These are phyloP conservation scores for Spondyliosoma cantharus DNA, from an alignment of 2,797 vertebrate genomes.

Conservation along the genomic window DNA sequence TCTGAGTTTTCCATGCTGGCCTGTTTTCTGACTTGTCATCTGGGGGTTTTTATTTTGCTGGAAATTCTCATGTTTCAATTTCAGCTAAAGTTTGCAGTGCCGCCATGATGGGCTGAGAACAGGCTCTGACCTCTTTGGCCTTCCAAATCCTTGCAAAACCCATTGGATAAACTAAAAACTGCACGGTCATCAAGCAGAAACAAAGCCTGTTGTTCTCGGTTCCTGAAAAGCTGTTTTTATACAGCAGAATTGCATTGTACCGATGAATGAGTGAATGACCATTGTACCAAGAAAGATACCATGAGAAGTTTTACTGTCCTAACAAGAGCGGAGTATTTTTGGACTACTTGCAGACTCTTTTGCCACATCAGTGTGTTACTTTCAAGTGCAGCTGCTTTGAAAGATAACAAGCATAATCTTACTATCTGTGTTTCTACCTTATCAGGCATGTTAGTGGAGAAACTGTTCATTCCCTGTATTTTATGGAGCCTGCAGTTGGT, in stretches of 20 bases:
- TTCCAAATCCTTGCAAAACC: constrained; percentile 28
- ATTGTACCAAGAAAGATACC: neutral
- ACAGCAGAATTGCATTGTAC: neutral
- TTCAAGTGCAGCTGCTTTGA: constrained; percentile 67
- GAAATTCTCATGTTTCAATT: constrained; percentile 25
- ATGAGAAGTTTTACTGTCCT: neutral
- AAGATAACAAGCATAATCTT: constrained; percentile 67
- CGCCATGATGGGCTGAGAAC: constrained; percentile 1
- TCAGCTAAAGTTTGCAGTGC: constrained; percentile 7
- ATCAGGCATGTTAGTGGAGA: constrained; percentile 61
- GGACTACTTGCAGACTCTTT: constrained; percentile 32
- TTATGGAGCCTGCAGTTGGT: constrained; percentile 61
- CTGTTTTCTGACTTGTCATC: constrained; percentile 24
- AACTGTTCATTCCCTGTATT: constrained; percentile 54
- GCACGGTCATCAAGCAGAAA: constrained; percentile 17
- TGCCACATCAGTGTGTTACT: constrained; percentile 42
- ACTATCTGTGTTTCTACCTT: constrained; percentile 60
- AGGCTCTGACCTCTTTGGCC: constrained; percentile 12
- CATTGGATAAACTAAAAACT: constrained; percentile 33
- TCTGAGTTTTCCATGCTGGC: constrained; percentile 38
- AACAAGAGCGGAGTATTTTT: constrained; percentile 33
- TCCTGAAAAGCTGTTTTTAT: constrained; percentile 13
- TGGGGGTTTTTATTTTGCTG: constrained; percentile 8
- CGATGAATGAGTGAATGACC: constrained; percentile 17
- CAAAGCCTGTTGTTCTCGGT: neutral